Evolutionary conservation across 2,888 invertebrate species (phyloP), one percentile per base, ranked within the genome.

Genomic region (Galerucella calmariensis): DNA sequence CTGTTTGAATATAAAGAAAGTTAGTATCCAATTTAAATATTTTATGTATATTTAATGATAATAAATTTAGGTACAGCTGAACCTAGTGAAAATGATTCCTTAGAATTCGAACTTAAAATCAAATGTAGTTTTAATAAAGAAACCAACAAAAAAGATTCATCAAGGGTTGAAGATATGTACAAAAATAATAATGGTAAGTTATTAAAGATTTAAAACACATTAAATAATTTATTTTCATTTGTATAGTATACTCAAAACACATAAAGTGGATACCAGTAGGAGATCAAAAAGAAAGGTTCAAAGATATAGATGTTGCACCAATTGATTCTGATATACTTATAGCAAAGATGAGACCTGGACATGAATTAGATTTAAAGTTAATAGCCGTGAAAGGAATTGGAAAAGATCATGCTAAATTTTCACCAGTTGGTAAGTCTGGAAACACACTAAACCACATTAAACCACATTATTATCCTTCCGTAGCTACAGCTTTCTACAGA

Each of bases 391-490:
- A 99, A 89, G 97, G 99, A n/a, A 91, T 96, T 81, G 99, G 99
- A 3, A 94, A 93, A 83, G 99, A 99, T 88, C 99, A 99, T 89
- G 98, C 99, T 0, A 99, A 99, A 88, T 99, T 99, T 89, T 97
- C 98, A 35, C 99, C 99, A 69, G 99, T 99, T 79, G 95, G 96
- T 95, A 88, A 88, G 92, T 84, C 35, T 41, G 35, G 8, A 41
- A 41, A 41, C 9, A 41, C 35, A 35, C n/a, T n/a, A 27, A 27
- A 27, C 27, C 6, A 35, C 9, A 41, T 41, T 41, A 2, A 9
- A 41, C 5, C 1, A 41, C 35, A 41, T 41, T 41, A 41, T 41
- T 41, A 41, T 41, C 35, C 1, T 41, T 41, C 8, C 8, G 9
- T 85, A 95, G 96, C 97, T 0, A 97, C 98, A 4, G 98, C 97